These are phyloP conservation scores for Drosophila ironensis DNA, from an alignment of 1,140 invertebrate genomes.

Conservation along the genomic window DNA sequence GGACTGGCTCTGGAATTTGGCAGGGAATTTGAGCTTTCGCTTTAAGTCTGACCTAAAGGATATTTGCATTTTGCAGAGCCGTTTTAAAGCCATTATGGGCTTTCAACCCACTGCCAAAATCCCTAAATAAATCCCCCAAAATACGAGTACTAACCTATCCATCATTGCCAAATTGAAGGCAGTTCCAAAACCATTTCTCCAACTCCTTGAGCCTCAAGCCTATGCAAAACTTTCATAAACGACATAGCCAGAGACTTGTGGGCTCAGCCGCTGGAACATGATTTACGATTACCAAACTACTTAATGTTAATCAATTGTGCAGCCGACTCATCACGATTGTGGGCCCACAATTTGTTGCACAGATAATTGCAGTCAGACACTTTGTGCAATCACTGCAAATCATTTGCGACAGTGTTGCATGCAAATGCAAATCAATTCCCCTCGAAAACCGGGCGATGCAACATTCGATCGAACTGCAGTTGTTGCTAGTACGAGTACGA, in stretches of 20 bases:
- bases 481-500: slow-evolving; percentile 4
- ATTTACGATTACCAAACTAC: slow-evolving; percentile 68
- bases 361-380: slow-evolving; percentile 52
- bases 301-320: slow-evolving; percentile 69
- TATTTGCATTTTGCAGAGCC: no score
- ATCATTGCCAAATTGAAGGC: neutral
- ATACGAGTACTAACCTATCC: no score
- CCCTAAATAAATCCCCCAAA: neutral
- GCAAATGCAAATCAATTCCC: slow-evolving; percentile 44
- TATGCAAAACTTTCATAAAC: slow-evolving; percentile 52
- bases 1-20: neutral
- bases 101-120: no score
- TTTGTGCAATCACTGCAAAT: slow-evolving; percentile 48
- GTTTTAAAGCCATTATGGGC: no score
- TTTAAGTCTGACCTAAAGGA: slow-evolving; percentile 5
- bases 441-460: no score
- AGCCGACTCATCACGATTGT: slow-evolving; percentile 23
- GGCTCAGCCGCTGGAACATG: slow-evolving; percentile 25
- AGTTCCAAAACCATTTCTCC: slow-evolving; percentile 2
- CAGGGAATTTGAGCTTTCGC: slow-evolving; percentile 30
- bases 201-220: slow-evolving; percentile 24
- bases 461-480: no score
- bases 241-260: slow-evolving; percentile 14
- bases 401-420: slow-evolving; percentile 44
- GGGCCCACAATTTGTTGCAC: slow-evolving; percentile 36